Conservation (phyloP, 1,140 invertebrate species). For the Apis dorsata region DNA sequence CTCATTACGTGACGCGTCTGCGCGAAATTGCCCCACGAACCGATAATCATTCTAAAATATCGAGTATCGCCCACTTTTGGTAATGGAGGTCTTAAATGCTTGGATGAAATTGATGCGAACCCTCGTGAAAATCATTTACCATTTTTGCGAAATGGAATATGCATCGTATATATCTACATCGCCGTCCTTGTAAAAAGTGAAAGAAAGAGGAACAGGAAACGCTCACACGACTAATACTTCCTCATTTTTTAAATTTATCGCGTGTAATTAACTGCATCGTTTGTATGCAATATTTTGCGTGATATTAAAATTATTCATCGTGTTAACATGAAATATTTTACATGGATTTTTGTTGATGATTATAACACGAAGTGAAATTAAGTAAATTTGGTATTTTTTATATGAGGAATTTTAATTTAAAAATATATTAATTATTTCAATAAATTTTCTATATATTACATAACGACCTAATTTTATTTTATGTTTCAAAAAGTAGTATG, state of each 20-base stretch:
- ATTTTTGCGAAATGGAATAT: background rate
- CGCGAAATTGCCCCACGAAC: constrained; percentile 51
- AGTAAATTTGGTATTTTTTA: no score
- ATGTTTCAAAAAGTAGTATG: background rate
- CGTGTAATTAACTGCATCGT: no score
- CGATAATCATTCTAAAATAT: constrained; percentile 53
- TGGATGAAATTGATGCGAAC: background rate
- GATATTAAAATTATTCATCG: background rate
- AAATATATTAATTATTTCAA: no score
- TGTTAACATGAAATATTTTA: background rate
- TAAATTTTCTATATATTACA: no score
- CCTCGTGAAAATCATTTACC: constrained; percentile 19
- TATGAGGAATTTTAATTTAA: no score
- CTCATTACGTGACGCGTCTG: constrained; percentile 64
- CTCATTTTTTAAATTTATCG: background rate
- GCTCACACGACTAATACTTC: background rate
- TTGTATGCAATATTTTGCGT: background rate
- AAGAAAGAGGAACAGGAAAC: background rate
- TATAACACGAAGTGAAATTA: no score
- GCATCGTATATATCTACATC: no score
- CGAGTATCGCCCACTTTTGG: constrained; percentile 30
- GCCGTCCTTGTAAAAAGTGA: no score
- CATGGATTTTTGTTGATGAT: no score
- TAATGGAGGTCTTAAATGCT: constrained; percentile 27
- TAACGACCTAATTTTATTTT: no score